Conservation (phyloP, 2,888 invertebrate species). For the Acrobeloides nanus region DNA sequence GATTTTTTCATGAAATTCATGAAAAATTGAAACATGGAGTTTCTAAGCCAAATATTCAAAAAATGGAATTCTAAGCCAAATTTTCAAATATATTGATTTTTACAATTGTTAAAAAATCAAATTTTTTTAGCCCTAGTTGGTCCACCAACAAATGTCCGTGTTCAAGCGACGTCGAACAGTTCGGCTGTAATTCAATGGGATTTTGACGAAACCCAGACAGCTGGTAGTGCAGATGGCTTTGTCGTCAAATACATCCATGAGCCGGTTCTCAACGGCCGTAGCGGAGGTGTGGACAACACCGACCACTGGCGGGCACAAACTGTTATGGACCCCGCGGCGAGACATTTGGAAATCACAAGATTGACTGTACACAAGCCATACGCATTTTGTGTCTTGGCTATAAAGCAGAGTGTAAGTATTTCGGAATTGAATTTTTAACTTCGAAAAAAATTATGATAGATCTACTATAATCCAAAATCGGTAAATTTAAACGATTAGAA, state of each 20-base stretch:
- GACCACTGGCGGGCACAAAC: slow-evolving; percentile 38
- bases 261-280: slow-evolving; percentile 21
- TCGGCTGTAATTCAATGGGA: slow-evolving; percentile 52
- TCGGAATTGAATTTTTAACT: background rate
- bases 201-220: slow-evolving; percentile 33
- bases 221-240: slow-evolving; percentile 38
- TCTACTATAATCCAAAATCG: background rate
- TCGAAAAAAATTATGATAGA: background rate
- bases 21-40: too few species aligned
- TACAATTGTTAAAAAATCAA: too few species aligned
- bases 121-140: slow-evolving; percentile 51
- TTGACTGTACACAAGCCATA: slow-evolving; percentile 48
- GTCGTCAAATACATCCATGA: slow-evolving; percentile 51
- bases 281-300: slow-evolving; percentile 8
- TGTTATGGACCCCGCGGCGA: slow-evolving; percentile 36
- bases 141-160: slow-evolving; percentile 47
- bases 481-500: background rate
- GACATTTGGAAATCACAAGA: slow-evolving; percentile 37
- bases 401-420: slow-evolving; percentile 46
- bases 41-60: too few species aligned
- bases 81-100: too few species aligned
- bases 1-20: too few species aligned
- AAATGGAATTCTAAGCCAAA: too few species aligned
- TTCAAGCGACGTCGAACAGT: slow-evolving; percentile 45
- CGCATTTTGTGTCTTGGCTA: slow-evolving; percentile 50